These are phyloP conservation scores for Lycaena phlaeas DNA, from an alignment of 2,888 invertebrate species.

Conservation along the genomic window DNA sequence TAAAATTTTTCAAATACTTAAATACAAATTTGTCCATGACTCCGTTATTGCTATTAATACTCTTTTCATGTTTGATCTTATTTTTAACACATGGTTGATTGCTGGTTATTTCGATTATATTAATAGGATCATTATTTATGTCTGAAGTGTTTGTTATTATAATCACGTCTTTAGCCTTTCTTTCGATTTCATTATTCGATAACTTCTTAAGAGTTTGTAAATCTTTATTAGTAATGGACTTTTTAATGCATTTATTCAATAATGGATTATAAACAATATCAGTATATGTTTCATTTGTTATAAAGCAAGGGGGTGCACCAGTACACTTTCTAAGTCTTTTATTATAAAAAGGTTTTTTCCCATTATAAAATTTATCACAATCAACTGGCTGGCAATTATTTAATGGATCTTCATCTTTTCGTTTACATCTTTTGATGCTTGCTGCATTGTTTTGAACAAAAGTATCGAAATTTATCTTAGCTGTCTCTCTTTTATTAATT, in stretches of 20 bases:
- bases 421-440: conserved; percentile 27
- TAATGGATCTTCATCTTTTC: conserved; percentile 43
- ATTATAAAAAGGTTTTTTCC: conserved; percentile 34
- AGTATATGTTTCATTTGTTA: conserved; percentile 20
- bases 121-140: too few species aligned
- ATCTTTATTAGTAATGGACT: conserved; percentile 32
- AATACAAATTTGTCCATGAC: conserved; percentile 12
- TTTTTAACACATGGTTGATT: too few species aligned
- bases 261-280: conserved; percentile 34
- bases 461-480: conserved; percentile 48
- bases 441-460: conserved; percentile 21
- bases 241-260: conserved; percentile 35
- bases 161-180: conserved; percentile 34
- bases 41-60: conserved; percentile 1
- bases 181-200: conserved; percentile 18
- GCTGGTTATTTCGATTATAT: too few species aligned
- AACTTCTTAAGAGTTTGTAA: conserved; percentile 35
- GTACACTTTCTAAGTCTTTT: conserved; percentile 32
- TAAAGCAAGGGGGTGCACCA: conserved; percentile 30
- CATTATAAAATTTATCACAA: conserved; percentile 50
- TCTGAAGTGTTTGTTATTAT: conserved; percentile 32
- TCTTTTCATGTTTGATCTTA: not conserved
- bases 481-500: conserved; percentile 30
- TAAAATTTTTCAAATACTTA: conserved; percentile 24
- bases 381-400: conserved; percentile 48